phyloP scores from a whole-genome alignment of 2,888 invertebrate genomes.

The Eristalis intricaria region DNA sequence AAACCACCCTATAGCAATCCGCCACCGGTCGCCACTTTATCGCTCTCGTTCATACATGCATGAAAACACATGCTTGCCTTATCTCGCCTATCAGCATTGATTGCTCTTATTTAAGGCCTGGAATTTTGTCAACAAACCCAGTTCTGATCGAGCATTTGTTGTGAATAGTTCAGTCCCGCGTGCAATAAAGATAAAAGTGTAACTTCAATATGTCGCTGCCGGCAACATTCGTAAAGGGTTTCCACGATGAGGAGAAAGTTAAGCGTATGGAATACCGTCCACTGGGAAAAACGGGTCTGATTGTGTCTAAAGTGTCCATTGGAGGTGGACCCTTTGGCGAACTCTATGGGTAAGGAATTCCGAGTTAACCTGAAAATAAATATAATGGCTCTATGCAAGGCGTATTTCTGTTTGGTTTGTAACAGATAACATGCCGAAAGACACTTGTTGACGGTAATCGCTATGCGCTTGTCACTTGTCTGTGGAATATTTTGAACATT shows the following conservation, averaged over 20 bases:
- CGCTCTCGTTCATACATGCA: neutral
- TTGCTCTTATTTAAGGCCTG: conserved; percentile 42
- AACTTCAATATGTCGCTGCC: conserved; percentile 78
- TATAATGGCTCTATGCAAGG: no score
- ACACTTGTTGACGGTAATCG: no score
- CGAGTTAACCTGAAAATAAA: neutral
- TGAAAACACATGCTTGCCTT: conserved; percentile 10
- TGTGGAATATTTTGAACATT: no score
- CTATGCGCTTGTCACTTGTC: no score
- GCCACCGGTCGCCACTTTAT: conserved; percentile 21
- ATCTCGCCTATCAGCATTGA: conserved; percentile 18
- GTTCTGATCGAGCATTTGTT: neutral
- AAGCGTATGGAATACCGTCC: conserved; percentile 87
- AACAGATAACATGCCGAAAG: no score
- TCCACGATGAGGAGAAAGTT: conserved; percentile 84
- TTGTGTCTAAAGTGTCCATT: conserved; percentile 87
- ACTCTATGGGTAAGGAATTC: conserved; percentile 84
- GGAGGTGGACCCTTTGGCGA: conserved; percentile 89
- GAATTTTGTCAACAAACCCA: neutral
- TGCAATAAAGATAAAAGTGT: neutral
- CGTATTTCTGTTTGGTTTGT: no score
- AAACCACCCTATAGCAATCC: conserved; percentile 50
- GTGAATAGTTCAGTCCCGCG: neutral
- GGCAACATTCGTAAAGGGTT: conserved; percentile 85
- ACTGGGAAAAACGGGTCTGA: conserved; percentile 87